phyloP scores from a whole-genome alignment of 2,797 vertebrate genomes.

The Gadopsis bispinosus region DNA sequence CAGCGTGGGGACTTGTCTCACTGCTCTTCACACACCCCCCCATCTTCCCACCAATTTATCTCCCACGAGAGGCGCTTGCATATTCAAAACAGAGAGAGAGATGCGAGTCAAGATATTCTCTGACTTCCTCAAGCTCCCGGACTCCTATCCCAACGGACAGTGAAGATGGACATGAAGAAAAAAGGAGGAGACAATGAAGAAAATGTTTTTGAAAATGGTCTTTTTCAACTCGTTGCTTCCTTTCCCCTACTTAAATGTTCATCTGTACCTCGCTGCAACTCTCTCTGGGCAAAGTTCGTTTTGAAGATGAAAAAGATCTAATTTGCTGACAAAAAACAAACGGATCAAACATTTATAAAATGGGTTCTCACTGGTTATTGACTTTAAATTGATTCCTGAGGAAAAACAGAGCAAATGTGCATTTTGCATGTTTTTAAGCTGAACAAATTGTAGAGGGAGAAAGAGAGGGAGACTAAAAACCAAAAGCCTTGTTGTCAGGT shows the following conservation, averaged over 20 bases:
- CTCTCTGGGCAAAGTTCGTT: conserved; percentile 19
- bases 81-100: conserved; percentile 44
- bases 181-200: neutral
- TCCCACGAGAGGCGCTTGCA: conserved; percentile 28
- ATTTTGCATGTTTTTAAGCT: neutral
- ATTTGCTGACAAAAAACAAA: conserved; percentile 45
- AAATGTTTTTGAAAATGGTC: neutral
- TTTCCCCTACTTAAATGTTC: conserved; percentile 8
- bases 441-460: neutral
- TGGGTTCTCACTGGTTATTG: conserved; percentile 10
- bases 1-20: neutral
- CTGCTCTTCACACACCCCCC: conserved; percentile 25
- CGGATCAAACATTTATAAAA: conserved; percentile 51
- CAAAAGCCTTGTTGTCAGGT: neutral
- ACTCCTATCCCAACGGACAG: conserved; percentile 15
- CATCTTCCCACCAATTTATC: neutral
- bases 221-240: neutral
- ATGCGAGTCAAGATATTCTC: conserved; percentile 36
- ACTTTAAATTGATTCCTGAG: conserved; percentile 21
- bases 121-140: conserved; percentile 10
- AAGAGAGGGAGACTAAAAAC: neutral
- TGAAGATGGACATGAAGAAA: conserved; percentile 9
- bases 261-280: neutral
- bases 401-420: neutral
- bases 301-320: conserved; percentile 36